These are phyloP conservation scores for Microcebus jonahi DNA, from an alignment of 2,113 vertebrate genomes.

Conservation along the genomic window DNA sequence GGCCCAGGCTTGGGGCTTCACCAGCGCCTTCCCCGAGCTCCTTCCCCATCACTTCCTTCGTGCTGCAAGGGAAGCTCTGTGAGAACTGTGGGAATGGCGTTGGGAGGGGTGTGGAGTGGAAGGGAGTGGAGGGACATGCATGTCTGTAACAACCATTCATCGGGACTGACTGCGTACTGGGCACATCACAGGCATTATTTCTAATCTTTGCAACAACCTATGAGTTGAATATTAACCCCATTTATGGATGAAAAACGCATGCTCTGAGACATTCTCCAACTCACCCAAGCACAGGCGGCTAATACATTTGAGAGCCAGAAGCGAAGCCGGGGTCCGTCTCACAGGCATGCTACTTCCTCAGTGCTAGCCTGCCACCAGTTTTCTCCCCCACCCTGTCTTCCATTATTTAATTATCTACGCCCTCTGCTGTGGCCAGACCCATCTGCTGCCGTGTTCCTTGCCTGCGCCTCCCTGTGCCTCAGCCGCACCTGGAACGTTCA, in stretches of 20 bases:
- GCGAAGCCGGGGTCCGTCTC: background rate
- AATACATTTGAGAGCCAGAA: background rate
- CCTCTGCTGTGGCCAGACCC: background rate
- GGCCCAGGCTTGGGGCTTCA: background rate
- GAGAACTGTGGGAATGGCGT: background rate
- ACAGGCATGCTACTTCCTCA: background rate
- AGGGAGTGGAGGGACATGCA: background rate
- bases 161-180: background rate
- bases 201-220: background rate
- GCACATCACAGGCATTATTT: background rate
- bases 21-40: background rate
- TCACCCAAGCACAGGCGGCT: background rate
- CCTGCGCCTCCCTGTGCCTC: background rate
- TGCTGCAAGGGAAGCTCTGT: background rate
- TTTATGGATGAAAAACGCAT: background rate
- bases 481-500: background rate
- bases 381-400: background rate
- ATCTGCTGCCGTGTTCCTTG: background rate
- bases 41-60: background rate
- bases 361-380: background rate
- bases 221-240: background rate
- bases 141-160: rapidly evolving
- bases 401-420: background rate
- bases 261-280: background rate
- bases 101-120: background rate